Base-by-base conservation (phyloP, 2,113 vertebrate species). In the Brachyhypopomus occidentalis region DNA sequence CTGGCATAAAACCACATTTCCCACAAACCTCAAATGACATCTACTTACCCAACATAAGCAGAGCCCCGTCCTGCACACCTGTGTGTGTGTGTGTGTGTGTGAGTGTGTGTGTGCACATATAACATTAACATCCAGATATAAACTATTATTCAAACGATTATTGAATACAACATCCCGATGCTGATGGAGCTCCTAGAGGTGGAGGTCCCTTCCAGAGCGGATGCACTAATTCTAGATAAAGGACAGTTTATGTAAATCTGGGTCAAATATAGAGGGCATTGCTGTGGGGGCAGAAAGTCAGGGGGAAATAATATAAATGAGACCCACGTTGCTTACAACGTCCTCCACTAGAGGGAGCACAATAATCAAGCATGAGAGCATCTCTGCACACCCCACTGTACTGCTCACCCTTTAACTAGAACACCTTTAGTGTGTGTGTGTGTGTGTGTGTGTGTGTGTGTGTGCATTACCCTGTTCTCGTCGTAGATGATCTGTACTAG, bases 401-500 rank as follows among this genome's bases (percentile, higher is more conserved):
- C 0, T 1, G 36, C 74, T 72, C 41, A 0, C 55, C 55, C 5
- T 3, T 27, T 2, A 30, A 30, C 30, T 30, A 1, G 3, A 1
- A 30, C 30, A 30, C n/a, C n/a, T n/a, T n/a, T n/a, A n/a, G 9
- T 1, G 41, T 45, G 9, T 11, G 9, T 11, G 9, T 45, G 41
- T 7, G 9, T 45, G 9, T 5, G 41, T 45, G 6, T 17, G 23
- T 59, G 56, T 59, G 38, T 22, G 30, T 23, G 11, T 5, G n/a
- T n/a, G 16, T 11, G 30, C 91, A 95, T 95, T 89, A 99, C 98
- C 94, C 97, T 93, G 93, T 98, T 99, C 91, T 98, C 98, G 83
- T 99, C 97, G 36, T 99, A 99, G 94, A 99, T 99, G 92, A 99
- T 98, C 93, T 99, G 98, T 78, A 99, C 98, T 79, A 99, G 92